These are phyloP conservation scores for Albula glossodonta DNA, from an alignment of 2,113 vertebrate species.

Conservation along the genomic window DNA sequence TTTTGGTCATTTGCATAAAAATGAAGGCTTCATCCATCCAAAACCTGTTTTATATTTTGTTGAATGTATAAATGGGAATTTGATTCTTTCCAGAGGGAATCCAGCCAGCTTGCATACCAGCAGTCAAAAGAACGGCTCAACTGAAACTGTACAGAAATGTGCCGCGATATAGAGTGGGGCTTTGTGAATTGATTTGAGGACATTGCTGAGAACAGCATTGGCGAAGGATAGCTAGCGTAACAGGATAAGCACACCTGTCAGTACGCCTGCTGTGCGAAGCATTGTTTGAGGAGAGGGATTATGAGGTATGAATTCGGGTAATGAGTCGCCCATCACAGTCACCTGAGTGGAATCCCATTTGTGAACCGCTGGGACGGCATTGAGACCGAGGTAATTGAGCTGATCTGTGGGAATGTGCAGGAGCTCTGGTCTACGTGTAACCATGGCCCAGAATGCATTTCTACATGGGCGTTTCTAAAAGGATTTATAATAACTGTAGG, in stretches of 20 bases:
- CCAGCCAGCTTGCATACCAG: background rate
- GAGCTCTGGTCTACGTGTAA: background rate
- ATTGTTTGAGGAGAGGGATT: conserved; percentile 1
- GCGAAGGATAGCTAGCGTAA: background rate
- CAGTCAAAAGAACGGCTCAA: background rate
- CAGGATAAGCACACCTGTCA: background rate
- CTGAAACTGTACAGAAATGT: background rate
- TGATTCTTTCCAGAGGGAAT: background rate
- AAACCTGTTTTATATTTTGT: too few relatives aligned
- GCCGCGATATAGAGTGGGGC: background rate
- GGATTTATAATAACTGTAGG: background rate
- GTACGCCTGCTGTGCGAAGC: background rate
- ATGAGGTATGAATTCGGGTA: background rate
- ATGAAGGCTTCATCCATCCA: too few relatives aligned
- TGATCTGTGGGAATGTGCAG: background rate
- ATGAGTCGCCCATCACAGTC: background rate
- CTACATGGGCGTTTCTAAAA: background rate
- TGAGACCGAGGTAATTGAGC: background rate
- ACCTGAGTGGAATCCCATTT: background rate
- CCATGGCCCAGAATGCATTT: background rate
- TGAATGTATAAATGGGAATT: background rate
- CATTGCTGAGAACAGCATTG: background rate
- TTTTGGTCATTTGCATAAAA: background rate
- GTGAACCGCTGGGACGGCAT: background rate
- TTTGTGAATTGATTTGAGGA: background rate